These are phyloP conservation scores for Leucophenga montana DNA, from an alignment of 2,888 invertebrate genomes.

Conservation along the genomic window DNA sequence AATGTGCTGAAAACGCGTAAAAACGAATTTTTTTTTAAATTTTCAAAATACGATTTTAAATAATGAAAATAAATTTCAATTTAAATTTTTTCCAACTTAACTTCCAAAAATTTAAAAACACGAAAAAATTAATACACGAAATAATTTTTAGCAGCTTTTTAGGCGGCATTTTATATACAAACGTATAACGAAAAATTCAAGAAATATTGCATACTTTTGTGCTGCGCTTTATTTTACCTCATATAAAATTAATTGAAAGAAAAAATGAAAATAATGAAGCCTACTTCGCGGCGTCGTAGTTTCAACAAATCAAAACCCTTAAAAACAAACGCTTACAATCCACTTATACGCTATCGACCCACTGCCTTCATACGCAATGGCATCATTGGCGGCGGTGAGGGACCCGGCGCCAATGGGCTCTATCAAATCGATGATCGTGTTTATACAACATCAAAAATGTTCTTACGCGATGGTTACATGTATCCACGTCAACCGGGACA, in stretches of 20 bases:
- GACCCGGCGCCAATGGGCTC: constrained; percentile 64
- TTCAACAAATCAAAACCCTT: constrained; percentile 65
- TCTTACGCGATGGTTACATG: constrained; percentile 70
- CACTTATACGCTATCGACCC: constrained; percentile 60
- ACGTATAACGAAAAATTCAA: not conserved
- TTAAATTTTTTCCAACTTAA: constrained; percentile 1
- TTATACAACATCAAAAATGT: constrained; percentile 70
- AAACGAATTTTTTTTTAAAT: not conserved
- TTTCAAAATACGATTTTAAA: not conserved
- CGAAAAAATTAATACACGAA: no score
- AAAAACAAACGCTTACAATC: constrained; percentile 57
- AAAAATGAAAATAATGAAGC: constrained; percentile 65
- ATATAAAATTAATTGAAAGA: not conserved
- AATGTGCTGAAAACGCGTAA: not conserved
- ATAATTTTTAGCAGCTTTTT: no score
- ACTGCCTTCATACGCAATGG: constrained; percentile 69
- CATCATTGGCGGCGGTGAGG: constrained; percentile 66
- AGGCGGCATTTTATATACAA: no score
- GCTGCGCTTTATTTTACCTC: not conserved
- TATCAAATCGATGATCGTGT: constrained; percentile 71
- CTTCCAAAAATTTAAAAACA: not conserved
- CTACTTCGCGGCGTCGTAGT: constrained; percentile 69
- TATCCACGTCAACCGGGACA: constrained; percentile 71
- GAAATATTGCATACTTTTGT: not conserved
- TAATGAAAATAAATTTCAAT: not conserved